Base-by-base conservation (phyloP, 2,888 invertebrate genomes). In the Cryptocheilus praepositus region DNA sequence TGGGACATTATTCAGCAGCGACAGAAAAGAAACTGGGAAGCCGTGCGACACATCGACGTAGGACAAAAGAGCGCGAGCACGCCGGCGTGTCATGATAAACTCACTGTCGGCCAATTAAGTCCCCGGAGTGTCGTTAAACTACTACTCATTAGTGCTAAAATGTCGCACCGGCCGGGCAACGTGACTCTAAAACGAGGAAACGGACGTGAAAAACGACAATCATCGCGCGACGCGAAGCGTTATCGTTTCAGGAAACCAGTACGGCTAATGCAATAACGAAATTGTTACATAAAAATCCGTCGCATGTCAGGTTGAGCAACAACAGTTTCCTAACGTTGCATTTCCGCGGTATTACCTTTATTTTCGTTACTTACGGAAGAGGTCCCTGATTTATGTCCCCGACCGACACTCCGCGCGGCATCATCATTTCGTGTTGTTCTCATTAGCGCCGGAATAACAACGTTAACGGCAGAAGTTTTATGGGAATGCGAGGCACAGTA, bases 201-300 rank as follows among this genome's bases (percentile, higher is more conserved):
- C 76, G 71, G 75, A 79, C 79, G 81, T 81, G 81, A 82, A 82
- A 82, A 82, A 80, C 77, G 79, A 74, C 79, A 74, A 82, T 81
- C 78, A 81, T 57, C 67, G 70, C 28, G 70, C 53, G 67, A 25
- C 16, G 60, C 61, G n/a, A 25, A 56, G 46, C 64, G 66, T 77
- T 77, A 77, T 77, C 77, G 70, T 61, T 46, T 25, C 73, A 70
- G 71, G 75, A 75, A 77, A 71, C 71, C 53, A 54, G 46, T 62
- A 36, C 51, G 55, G 62, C 53, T 56, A 59, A 66, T 21, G 67
- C 61, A 66, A 57, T 75, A 75, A 63, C 54, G 67, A 77, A 73
- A 77, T 73, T 68, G 73, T 77, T 77, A 67, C 70, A 63, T 67
- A 73, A 67, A 75, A 64, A 49, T 36, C 36, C 8, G 36, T 36